A percentile compares a stretch with the other conserved stretches of the same genome.
These are phyloP conservation scores for Apteryx owenii DNA, from an alignment of 2,113 vertebrate species.

Conservation along the genomic window DNA sequence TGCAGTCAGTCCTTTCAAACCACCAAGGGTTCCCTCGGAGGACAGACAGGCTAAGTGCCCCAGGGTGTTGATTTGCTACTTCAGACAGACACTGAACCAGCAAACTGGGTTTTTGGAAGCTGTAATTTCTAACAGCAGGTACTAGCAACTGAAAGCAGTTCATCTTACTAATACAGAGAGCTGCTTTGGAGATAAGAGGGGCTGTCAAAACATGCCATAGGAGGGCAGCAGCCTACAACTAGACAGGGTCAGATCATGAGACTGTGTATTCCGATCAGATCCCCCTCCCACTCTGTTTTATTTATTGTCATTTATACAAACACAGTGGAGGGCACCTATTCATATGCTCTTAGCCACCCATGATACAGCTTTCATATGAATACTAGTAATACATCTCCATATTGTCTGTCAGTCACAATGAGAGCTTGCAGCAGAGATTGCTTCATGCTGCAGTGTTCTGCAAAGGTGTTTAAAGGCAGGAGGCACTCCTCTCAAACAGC, in stretches of 20 bases:
- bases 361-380: background rate
- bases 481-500: background rate
- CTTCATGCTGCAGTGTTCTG: background rate
- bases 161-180: background rate
- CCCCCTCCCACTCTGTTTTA: background rate
- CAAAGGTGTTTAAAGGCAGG: background rate
- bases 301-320: background rate
- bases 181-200: background rate
- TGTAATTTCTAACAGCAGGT: background rate
- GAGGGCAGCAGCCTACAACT: constrained; percentile 42
- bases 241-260: background rate
- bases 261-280: background rate
- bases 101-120: background rate
- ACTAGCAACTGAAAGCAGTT: background rate
- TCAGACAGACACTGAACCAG: background rate
- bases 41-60: background rate
- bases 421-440: background rate
- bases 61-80: constrained; percentile 9
- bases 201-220: background rate
- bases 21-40: background rate
- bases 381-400: accelerated
- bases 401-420: background rate
- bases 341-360: accelerated
- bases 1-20: background rate
- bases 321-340: background rate